phyloP scores from a whole-genome alignment of 2,888 invertebrate genomes.

The Xanthia togata region DNA sequence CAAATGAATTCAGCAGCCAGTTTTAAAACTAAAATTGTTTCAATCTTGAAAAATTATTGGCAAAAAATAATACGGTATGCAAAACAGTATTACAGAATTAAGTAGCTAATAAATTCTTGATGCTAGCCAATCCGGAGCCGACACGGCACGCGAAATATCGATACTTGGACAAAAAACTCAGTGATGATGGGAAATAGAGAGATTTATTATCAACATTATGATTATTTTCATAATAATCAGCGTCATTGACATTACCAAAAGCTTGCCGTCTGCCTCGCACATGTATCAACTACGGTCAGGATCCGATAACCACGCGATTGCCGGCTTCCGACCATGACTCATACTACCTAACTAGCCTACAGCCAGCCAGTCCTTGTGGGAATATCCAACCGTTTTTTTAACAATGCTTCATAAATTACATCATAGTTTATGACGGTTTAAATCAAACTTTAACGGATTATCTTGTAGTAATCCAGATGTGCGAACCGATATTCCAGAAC shows the following conservation, averaged over 20 bases:
- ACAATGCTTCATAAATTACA: slow-evolving; percentile 52
- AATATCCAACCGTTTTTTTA: slow-evolving; percentile 56
- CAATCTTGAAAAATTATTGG: slow-evolving; percentile 23
- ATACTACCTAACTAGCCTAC: slow-evolving; percentile 40
- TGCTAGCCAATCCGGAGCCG: slow-evolving; percentile 46
- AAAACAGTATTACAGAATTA: slow-evolving; percentile 43
- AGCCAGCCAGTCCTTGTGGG: slow-evolving; percentile 58
- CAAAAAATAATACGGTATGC: slow-evolving; percentile 35
- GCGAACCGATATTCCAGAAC: background rate
- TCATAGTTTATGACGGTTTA: slow-evolving; percentile 50
- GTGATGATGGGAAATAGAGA: slow-evolving; percentile 9
- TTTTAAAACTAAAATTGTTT: slow-evolving; percentile 39
- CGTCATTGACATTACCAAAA: slow-evolving; percentile 44
- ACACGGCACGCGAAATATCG: slow-evolving; percentile 30
- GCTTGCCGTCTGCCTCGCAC: slow-evolving; percentile 34
- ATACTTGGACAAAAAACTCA: slow-evolving; percentile 8
- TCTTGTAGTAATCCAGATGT: slow-evolving; percentile 32
- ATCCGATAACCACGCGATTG: slow-evolving; percentile 53
- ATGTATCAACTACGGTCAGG: slow-evolving; percentile 57
- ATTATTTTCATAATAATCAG: slow-evolving; percentile 21
- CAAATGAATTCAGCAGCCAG: slow-evolving; percentile 37
- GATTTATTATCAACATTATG: slow-evolving; percentile 10
- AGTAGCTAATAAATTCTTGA: slow-evolving; percentile 30
- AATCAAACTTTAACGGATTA: slow-evolving; percentile 37
- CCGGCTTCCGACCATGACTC: slow-evolving; percentile 67